These are phyloP conservation scores for Microtus montanus DNA, from an alignment of 2,113 vertebrate species.

Conservation along the genomic window DNA sequence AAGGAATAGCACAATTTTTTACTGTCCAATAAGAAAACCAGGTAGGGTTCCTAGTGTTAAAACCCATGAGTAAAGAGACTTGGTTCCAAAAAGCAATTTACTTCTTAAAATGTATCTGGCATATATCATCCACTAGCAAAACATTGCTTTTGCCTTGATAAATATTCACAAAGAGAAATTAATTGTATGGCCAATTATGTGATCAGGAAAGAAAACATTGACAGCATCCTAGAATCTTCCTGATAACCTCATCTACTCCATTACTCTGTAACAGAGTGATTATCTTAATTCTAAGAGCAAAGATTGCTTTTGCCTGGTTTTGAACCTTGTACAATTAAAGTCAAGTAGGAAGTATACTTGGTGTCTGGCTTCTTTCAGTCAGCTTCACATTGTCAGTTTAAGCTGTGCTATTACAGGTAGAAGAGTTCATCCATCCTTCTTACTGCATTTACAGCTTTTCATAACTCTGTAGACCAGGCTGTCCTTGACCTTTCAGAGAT, in stretches of 20 bases:
- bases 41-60: not conserved
- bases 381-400: not conserved
- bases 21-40: not conserved
- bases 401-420: not conserved
- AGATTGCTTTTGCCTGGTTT: not conserved
- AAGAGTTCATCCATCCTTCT: not conserved
- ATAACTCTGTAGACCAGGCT: not conserved
- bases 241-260: not conserved
- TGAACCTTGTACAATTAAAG: conserved; percentile 4
- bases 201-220: not conserved
- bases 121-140: not conserved
- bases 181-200: not conserved
- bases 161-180: not conserved
- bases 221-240: not conserved
- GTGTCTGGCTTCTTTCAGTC: conserved; percentile 39
- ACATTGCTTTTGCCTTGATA: not conserved
- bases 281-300: not conserved
- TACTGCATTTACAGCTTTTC: not conserved
- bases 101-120: not conserved
- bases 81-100: not conserved
- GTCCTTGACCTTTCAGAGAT: too few relatives aligned
- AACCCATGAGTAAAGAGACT: not conserved
- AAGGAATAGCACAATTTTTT: not conserved
- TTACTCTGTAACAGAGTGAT: not conserved
- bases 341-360: not conserved